These are phyloP conservation scores for Mystacides longicornis DNA, from an alignment of 2,888 invertebrate genomes.

Conservation along the genomic window DNA sequence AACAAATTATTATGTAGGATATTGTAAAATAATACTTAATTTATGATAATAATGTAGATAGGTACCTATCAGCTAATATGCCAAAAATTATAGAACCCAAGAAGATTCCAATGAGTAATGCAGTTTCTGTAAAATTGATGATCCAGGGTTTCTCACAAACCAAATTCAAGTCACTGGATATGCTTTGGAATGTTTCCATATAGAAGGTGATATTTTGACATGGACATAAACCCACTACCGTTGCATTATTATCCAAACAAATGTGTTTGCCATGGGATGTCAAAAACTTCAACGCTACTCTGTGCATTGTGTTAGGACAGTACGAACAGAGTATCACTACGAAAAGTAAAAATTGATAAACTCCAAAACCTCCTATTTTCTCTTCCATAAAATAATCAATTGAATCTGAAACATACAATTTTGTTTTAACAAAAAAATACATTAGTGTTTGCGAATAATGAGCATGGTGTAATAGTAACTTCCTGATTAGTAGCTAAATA, in stretches of 20 bases:
- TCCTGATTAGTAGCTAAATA: too few relatives aligned
- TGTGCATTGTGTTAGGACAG: conserved; percentile 44
- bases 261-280: conserved; percentile 38
- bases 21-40: too few relatives aligned
- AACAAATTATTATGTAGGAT: too few relatives aligned
- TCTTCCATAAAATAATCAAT: conserved; percentile 33
- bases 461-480: too few relatives aligned
- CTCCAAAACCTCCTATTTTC: conserved; percentile 44
- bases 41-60: too few relatives aligned
- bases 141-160: conserved; percentile 60
- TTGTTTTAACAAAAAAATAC: too few relatives aligned
- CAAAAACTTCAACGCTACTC: conserved; percentile 46
- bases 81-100: conserved; percentile 68
- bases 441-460: too few relatives aligned
- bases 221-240: conserved; percentile 39
- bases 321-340: conserved; percentile 39
- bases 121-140: conserved; percentile 61
- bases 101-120: conserved; percentile 68
- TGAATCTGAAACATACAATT: not conserved
- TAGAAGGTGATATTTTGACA: conserved; percentile 50
- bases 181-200: too few relatives aligned
- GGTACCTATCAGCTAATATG: conserved; percentile 66
- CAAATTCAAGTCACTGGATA: conserved; percentile 67
- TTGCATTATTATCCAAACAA: conserved; percentile 30
- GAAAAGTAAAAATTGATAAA: conserved; percentile 45